Conservation (phyloP, 2,888 invertebrate genomes). For the Acanthosepion lycidas region DNA sequence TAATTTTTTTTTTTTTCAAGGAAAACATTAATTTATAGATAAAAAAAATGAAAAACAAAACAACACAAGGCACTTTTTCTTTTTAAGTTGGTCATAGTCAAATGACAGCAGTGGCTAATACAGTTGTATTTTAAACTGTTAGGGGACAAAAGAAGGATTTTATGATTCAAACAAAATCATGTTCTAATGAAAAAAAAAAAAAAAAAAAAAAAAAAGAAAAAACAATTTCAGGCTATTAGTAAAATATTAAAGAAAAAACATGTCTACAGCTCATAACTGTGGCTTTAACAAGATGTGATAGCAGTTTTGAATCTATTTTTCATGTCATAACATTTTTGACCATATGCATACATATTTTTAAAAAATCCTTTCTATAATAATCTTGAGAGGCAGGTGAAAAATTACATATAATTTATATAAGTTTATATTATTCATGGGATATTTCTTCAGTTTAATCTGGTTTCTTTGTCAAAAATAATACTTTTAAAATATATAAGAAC, state of each 20-base stretch:
- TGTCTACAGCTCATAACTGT: not conserved
- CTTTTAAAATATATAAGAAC: not conserved
- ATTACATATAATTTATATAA: not conserved
- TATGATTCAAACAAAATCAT: not conserved
- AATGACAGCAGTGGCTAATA: slow-evolving; percentile 3
- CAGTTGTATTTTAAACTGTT: not conserved
- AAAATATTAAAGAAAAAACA: not conserved
- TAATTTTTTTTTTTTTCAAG: not conserved
- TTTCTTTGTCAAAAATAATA: not conserved
- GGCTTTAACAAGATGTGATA: slow-evolving; percentile 11
- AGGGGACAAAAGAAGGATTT: not conserved
- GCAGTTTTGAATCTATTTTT: not conserved
- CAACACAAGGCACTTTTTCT: not conserved
- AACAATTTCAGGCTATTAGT: not conserved
- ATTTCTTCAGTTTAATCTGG: not conserved
- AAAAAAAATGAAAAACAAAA: not conserved
- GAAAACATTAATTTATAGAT: not conserved
- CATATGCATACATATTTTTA: not conserved
- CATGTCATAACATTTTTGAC: not conserved
- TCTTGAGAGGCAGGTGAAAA: not conserved
- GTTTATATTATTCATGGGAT: not conserved
- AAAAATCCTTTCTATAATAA: not conserved
- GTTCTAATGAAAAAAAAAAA: not conserved
- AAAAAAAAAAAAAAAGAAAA: not conserved
- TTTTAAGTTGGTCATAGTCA: not conserved